These are phyloP conservation scores for Tretioscincus oriximinensis DNA, from an alignment of 2,113 vertebrate genomes.

Conservation along the genomic window DNA sequence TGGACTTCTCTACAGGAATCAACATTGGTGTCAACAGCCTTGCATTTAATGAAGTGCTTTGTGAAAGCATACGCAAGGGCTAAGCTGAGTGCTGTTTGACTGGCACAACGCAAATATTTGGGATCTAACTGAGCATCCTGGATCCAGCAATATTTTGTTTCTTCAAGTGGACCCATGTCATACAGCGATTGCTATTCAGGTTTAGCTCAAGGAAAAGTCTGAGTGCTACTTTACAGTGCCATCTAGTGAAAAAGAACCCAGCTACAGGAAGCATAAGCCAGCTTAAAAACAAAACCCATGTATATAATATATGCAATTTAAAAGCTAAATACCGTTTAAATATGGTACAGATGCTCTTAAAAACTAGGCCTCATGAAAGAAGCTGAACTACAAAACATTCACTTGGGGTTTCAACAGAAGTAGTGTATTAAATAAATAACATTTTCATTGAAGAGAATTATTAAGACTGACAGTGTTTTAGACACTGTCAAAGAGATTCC, in stretches of 20 bases:
- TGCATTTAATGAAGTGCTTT: background rate
- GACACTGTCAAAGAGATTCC: background rate
- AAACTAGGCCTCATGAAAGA: background rate
- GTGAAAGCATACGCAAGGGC: background rate
- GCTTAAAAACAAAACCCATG: background rate
- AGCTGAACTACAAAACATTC: background rate
- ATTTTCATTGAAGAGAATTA: background rate
- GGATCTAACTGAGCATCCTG: background rate
- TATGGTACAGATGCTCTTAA: background rate
- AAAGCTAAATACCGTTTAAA: too few species aligned
- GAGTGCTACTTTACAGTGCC: conserved; percentile 20
- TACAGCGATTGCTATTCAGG: conserved; percentile 4
- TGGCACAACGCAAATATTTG: conserved; percentile 28
- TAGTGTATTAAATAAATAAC: background rate
- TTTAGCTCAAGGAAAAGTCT: background rate
- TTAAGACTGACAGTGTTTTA: background rate
- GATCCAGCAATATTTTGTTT: conserved; percentile 15
- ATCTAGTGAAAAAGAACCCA: conserved; percentile 37
- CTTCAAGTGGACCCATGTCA: background rate
- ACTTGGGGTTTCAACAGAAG: background rate
- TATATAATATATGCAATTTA: too few species aligned
- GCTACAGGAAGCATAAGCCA: conserved; percentile 1
- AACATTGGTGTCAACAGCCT: background rate
- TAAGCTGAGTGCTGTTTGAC: background rate
- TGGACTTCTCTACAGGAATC: background rate